A percentile compares a stretch with the other conserved stretches of the same genome.
Conservation (phyloP, 2,888 invertebrate species). For the Anticlea derivata region DNA sequence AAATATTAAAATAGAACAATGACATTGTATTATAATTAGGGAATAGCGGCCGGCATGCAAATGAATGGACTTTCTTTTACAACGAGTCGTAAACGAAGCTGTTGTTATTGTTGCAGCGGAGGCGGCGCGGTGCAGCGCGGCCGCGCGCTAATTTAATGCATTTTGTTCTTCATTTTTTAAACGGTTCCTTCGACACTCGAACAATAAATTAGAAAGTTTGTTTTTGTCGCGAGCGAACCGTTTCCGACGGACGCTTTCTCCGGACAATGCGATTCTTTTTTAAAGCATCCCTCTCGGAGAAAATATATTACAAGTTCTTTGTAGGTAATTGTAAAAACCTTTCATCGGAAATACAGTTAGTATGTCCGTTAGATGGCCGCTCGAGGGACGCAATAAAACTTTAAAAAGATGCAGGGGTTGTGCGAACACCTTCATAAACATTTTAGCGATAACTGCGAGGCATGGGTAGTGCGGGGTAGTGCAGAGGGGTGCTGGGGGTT, state of each 20-base stretch:
- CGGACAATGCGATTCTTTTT: conserved; percentile 49
- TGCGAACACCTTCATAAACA: conserved; percentile 2
- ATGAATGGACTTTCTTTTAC: conserved; percentile 42
- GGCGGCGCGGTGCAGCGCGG: conserved; percentile 29
- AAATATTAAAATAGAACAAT: conserved; percentile 33
- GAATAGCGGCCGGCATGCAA: conserved; percentile 34
- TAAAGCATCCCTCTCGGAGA: conserved; percentile 38
- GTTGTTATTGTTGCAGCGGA: conserved; percentile 15
- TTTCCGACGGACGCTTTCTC: conserved; percentile 61
- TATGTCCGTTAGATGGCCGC: background rate
- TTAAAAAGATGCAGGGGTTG: background rate
- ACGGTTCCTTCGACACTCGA: conserved; percentile 45
- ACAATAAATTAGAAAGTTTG: conserved; percentile 74
- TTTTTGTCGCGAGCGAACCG: conserved; percentile 44
- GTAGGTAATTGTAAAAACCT: conserved; percentile 10
- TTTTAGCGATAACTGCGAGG: background rate
- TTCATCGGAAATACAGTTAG: conserved; percentile 18
- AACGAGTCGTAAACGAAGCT: conserved; percentile 24
- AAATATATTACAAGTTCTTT: conserved; percentile 18
- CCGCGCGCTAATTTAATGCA: conserved; percentile 56
- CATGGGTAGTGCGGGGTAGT: background rate
- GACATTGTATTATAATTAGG: conserved; percentile 36
- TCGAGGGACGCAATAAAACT: conserved; percentile 4
- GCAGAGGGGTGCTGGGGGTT: background rate
- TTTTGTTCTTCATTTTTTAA: conserved; percentile 56